Evolutionary conservation across 2,888 invertebrate species (phyloP).

Genomic region (Marronus borbonicus): DNA sequence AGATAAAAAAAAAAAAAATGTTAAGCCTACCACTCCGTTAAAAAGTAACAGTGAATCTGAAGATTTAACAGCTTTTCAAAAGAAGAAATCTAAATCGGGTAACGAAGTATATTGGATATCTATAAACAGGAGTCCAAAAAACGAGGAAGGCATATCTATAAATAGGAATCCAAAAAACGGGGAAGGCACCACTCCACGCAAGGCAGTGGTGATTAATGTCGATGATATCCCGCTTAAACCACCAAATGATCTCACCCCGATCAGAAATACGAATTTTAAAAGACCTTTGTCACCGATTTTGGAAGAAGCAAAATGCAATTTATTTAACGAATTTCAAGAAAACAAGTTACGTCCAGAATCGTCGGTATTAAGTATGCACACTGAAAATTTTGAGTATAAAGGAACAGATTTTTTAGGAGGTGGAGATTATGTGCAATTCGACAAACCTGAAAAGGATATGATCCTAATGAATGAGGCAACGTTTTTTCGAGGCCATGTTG

Average conservation of each 20-base stretch:
- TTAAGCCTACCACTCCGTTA: neutral
- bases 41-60: neutral
- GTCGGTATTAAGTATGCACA: neutral
- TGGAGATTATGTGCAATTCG: constrained; percentile 59
- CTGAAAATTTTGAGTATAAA: constrained; percentile 41
- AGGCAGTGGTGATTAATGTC: constrained; percentile 59
- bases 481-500: constrained; percentile 62
- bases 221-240: constrained; percentile 66
- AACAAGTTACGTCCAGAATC: neutral
- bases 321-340: constrained; percentile 53
- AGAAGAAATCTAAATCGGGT: constrained; percentile 52
- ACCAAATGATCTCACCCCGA: constrained; percentile 59
- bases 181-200: constrained; percentile 28
- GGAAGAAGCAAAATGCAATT: constrained; percentile 63
- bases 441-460: constrained; percentile 60
- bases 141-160: constrained; percentile 59
- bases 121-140: constrained; percentile 58
- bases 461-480: constrained; percentile 61
- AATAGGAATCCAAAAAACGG: constrained; percentile 55
- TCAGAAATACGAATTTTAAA: neutral
- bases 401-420: constrained; percentile 53
- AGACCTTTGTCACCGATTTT: constrained; percentile 62
- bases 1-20: neutral
- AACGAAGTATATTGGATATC: constrained; percentile 68
- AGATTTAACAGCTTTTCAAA: constrained; percentile 52